Evolutionary conservation across 2,113 vertebrate genomes (phyloP), one percentile per base, ranked within the genome.

Genomic region (Leuciscus idus): DNA sequence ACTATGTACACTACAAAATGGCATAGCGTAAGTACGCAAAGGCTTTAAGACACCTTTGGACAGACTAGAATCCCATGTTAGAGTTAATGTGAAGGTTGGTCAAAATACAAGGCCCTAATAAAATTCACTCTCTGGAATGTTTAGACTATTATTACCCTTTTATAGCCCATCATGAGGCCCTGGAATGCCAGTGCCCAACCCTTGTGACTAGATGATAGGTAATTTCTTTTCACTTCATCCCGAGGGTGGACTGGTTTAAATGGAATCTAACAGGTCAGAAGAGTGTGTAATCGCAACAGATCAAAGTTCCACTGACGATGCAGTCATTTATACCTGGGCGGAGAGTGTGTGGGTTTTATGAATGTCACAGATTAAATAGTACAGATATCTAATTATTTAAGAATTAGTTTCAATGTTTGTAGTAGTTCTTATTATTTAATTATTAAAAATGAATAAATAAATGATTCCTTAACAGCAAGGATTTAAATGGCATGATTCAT

Each of bases 161-260:
- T 84, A 90, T 17, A 87, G 15, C 77, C 75, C 15, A 28, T 83
- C 52, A 80, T 80, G 76, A 86, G 33, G 84, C 30, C 46, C 23
- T 55, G 81, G 79, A 89, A 89, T 87, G 86, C 59, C 62, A 50
- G 52, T 23, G 30, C 46, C 62, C 61, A 77, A 75, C 86, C 86
- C 88, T 79, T 36, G 30, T 74, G 48, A 73, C 68, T 84, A 59
- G 4, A 52, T 73, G 23, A 59, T 52, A 84, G 68, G 82, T 74
- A 50, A 72, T 57, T 59, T 59, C 4, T 77, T 57, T 73, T 36
- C 26, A 43, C 39, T 15, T 36, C 33, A 4, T 19, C 19, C 52
- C 19, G 57, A 50, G 23, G 55, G 59, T 61, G 72, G 48, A 83
- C 46, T 64, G 46, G 21, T 83, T 74, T 75, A 75, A 73, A 43